Conservation (phyloP, 2,888 invertebrate species). For the Patella pellucida region DNA sequence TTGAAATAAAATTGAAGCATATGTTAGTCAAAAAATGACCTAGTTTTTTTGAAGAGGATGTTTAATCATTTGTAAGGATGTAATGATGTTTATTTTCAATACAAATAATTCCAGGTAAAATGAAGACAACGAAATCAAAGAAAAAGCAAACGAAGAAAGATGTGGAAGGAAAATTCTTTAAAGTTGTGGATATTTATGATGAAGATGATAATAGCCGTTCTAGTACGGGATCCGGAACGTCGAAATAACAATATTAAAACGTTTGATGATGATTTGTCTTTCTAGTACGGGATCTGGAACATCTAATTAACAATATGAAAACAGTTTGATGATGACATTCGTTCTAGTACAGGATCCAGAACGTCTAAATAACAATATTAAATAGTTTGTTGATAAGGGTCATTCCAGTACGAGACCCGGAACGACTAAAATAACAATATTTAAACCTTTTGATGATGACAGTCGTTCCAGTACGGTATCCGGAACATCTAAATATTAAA, state of each 20-base stretch:
- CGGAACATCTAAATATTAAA: not conserved
- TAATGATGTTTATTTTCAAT: too few relatives aligned
- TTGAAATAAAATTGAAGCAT: too few relatives aligned
- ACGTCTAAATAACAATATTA: not conserved
- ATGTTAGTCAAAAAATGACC: too few relatives aligned
- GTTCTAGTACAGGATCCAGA: not conserved
- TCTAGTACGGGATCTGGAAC: not conserved
- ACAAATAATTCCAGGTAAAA: too few relatives aligned
- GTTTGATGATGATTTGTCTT: not conserved
- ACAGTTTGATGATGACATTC: not conserved
- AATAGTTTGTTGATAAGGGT: not conserved
- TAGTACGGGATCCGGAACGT: not conserved
- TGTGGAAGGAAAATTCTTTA: not conserved
- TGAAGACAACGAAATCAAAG: not conserved
- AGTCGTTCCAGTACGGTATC: not conserved
- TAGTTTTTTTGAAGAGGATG: too few relatives aligned
- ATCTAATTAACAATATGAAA: too few relatives aligned
- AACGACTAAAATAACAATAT: not conserved
- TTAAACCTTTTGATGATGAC: not conserved
- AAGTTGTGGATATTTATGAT: not conserved
- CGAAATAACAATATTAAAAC: too few relatives aligned
- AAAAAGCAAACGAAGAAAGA: constrained; percentile 10
- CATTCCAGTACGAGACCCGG: not conserved
- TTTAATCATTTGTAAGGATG: too few relatives aligned
- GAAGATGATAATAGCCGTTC: not conserved